Evolutionary conservation across 2,797 vertebrate genomes (phyloP).

Genomic region (Sternarchorhynchus goeldii): DNA sequence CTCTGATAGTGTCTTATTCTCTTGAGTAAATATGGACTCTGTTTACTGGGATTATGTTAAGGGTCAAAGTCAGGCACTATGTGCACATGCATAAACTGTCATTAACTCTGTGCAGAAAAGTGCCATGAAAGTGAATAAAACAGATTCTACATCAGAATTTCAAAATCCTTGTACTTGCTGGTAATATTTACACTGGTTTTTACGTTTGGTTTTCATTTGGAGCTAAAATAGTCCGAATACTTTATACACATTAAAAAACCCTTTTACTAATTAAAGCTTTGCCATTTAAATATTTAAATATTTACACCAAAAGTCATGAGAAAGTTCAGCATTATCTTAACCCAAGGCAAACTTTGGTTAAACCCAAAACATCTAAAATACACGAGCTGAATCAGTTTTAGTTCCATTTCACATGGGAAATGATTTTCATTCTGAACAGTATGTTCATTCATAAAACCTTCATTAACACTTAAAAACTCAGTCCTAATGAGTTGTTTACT

Average conservation of each 20-base stretch:
- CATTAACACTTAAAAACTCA: constrained; percentile 28
- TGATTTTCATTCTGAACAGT: constrained; percentile 29
- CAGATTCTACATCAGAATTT: not conserved
- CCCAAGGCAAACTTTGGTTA: not conserved
- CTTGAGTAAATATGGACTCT: not conserved
- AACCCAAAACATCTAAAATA: not conserved
- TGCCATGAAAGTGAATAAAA: not conserved
- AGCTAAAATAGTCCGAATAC: not conserved
- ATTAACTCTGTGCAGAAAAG: not conserved
- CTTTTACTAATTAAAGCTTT: too few species aligned
- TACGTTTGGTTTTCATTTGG: not conserved
- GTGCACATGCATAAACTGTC: not conserved
- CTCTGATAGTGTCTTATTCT: not conserved
- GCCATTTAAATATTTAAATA: not conserved
- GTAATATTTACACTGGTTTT: not conserved
- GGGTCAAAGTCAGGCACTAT: constrained; percentile 8
- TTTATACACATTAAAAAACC: too few species aligned
- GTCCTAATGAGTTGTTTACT: constrained; percentile 36
- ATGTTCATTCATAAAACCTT: constrained; percentile 26
- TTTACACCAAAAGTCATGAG: not conserved
- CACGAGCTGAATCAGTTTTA: not conserved
- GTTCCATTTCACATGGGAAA: constrained; percentile 17
- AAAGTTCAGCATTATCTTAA: not conserved
- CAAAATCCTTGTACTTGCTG: not conserved
- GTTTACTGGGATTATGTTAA: not conserved